Conservation (phyloP, 23 tunicate genomes). For the Diplosoma virens region DNA sequence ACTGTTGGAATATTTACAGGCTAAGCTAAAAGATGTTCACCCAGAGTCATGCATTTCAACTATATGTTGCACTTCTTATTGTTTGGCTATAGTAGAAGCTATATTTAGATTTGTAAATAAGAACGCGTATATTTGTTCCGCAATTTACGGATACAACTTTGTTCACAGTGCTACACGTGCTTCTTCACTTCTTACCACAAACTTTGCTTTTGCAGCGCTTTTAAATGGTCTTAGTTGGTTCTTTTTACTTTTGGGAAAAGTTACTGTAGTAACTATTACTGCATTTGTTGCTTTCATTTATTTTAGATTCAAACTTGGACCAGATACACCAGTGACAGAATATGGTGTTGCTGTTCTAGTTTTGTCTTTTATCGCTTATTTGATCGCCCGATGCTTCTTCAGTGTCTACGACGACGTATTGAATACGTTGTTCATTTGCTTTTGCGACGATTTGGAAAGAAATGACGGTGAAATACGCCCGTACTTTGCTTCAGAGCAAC, state of each 20-base stretch:
- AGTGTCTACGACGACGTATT: conserved; percentile 51
- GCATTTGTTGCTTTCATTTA: conserved; percentile 29
- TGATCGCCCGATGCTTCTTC: conserved; percentile 63
- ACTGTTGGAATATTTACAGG: not conserved
- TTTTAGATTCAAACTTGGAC: conserved; percentile 4
- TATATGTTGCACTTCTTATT: not conserved
- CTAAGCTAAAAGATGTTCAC: not conserved
- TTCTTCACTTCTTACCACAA: conserved; percentile 37
- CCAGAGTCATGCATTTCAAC: not conserved
- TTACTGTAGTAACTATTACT: conserved; percentile 31
- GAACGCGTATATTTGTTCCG: conserved; percentile 74
- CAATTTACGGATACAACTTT: conserved; percentile 73
- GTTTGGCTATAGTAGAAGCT: conserved; percentile 52
- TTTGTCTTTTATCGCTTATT: conserved; percentile 28
- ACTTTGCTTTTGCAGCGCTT: conserved; percentile 38
- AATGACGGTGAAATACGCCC: conserved; percentile 67
- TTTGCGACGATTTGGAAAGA: conserved; percentile 62
- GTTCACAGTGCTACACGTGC: conserved; percentile 48
- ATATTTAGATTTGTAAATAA: conserved; percentile 59
- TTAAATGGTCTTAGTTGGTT: conserved; percentile 54
- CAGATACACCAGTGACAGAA: not conserved
- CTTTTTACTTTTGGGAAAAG: conserved; percentile 57
- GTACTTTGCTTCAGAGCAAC: conserved; percentile 46
- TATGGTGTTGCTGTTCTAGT: conserved; percentile 20
- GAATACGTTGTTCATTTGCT: conserved; percentile 78